These are phyloP conservation scores for Trachurus trachurus DNA, from an alignment of 2,797 vertebrate genomes.

Conservation along the genomic window DNA sequence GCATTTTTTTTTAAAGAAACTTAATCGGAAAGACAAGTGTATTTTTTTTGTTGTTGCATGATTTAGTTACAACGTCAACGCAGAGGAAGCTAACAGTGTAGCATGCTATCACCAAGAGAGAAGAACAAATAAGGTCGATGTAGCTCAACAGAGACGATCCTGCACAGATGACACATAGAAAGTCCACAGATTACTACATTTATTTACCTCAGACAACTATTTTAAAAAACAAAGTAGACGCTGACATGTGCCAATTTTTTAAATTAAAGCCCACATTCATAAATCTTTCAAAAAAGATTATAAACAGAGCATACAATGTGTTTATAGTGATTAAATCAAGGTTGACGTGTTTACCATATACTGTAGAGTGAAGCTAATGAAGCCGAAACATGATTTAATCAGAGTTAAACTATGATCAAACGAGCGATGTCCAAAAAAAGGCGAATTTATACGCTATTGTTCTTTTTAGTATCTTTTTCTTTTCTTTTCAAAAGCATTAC, in stretches of 20 bases:
- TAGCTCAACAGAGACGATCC: slow-evolving; percentile 43
- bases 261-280: background rate
- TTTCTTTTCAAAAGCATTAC: background rate
- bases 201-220: background rate
- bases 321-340: background rate
- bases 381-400: background rate
- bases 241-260: background rate
- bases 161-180: slow-evolving; percentile 3
- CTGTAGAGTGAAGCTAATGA: background rate
- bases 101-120: slow-evolving; percentile 37
- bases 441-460: background rate
- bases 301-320: background rate
- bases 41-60: background rate
- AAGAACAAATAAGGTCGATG: slow-evolving; percentile 65
- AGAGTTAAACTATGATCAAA: background rate
- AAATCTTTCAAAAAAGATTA: background rate
- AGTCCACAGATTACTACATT: slow-evolving; percentile 3
- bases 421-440: background rate
- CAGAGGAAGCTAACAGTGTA: slow-evolving; percentile 35
- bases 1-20: slow-evolving; percentile 1
- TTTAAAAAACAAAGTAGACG: background rate
- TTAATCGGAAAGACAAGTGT: background rate
- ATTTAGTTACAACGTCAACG: slow-evolving; percentile 28
- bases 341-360: background rate
- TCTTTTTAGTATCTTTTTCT: background rate